phyloP scores from a whole-genome alignment of 2,797 vertebrate species.

The Alauda arvensis region DNA sequence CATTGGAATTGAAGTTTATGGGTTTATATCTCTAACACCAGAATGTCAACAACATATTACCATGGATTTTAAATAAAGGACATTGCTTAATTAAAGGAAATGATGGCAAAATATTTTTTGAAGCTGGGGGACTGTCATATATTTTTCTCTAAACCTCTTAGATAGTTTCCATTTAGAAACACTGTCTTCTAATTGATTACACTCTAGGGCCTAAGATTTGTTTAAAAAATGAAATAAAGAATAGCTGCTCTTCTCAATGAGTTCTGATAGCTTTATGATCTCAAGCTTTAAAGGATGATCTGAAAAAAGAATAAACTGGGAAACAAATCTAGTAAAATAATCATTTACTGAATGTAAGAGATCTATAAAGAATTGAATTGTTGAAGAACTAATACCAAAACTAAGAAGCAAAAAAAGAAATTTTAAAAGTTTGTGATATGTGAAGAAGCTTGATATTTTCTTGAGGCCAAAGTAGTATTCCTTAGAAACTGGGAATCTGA shows the following conservation, averaged over 20 bases:
- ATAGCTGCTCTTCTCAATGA: neutral
- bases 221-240: neutral
- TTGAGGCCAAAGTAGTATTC: neutral
- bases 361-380: neutral
- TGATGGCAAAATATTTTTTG: neutral
- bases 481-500: neutral
- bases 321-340: neutral
- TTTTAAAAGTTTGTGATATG: neutral
- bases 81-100: neutral
- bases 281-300: neutral
- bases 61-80: neutral
- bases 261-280: neutral
- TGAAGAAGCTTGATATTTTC: neutral
- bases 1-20: slow-evolving; percentile 30
- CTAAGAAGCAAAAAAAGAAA: neutral
- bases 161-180: neutral
- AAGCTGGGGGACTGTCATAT: neutral
- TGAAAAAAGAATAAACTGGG: neutral
- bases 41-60: neutral
- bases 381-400: neutral
- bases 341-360: neutral
- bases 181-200: neutral
- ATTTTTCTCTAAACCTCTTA: neutral
- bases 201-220: neutral
- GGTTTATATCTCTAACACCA: slow-evolving; percentile 24